These are phyloP conservation scores for Peromyscus leucopus DNA, from an alignment of 2,113 vertebrate species.

Conservation along the genomic window DNA sequence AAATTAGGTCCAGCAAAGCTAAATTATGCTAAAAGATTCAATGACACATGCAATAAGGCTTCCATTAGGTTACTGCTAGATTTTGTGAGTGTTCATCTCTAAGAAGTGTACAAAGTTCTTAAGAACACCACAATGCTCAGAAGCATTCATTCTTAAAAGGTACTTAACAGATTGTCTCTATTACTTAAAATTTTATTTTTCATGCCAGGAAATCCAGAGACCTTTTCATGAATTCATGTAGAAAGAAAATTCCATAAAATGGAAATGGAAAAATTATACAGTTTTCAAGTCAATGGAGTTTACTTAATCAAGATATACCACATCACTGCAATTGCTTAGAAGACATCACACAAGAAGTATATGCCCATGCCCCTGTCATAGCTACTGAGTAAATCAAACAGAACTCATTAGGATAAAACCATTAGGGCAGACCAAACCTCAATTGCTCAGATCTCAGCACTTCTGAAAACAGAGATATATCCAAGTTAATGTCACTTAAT, in stretches of 20 bases:
- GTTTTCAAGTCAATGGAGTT: constrained; percentile 48
- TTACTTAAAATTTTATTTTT: constrained; percentile 46
- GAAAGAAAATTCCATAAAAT: constrained; percentile 45
- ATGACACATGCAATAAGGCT: background rate
- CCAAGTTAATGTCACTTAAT: constrained; percentile 75
- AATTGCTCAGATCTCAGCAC: constrained; percentile 67
- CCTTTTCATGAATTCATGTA: constrained; percentile 38
- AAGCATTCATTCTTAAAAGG: constrained; percentile 52
- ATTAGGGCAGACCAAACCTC: constrained; percentile 64
- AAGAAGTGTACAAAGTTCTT: background rate
- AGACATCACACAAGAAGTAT: constrained; percentile 26
- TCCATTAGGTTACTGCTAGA: background rate
- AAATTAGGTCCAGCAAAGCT: background rate
- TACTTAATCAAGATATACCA: constrained; percentile 50
- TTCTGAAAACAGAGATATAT: constrained; percentile 72
- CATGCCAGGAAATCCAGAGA: constrained; percentile 47
- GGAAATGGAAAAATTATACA: constrained; percentile 52
- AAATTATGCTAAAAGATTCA: constrained; percentile 30
- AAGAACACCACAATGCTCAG: constrained; percentile 36
- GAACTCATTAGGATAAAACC: constrained; percentile 68
- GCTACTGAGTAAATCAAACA: constrained; percentile 64
- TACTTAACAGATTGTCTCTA: constrained; percentile 29
- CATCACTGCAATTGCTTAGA: constrained; percentile 26
- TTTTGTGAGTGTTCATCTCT: background rate
- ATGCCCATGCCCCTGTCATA: background rate